Percentiles rank a stretch among this genome's conserved stretches.
phyloP scores from a whole-genome alignment of 2,888 invertebrate species.

The Pegoplata infirma region DNA sequence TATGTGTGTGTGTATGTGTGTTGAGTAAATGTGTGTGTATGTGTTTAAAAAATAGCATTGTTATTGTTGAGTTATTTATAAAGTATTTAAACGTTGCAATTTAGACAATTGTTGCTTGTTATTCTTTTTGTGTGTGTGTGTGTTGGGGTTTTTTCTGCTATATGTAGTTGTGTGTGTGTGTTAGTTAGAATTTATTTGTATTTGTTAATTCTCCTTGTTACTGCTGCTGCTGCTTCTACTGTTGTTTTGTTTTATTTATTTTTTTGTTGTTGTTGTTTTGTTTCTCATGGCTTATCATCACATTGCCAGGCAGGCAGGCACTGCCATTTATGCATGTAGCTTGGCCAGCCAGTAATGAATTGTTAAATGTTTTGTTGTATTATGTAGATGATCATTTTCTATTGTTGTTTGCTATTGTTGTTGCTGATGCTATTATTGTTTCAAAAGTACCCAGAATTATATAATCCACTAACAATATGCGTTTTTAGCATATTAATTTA shows the following conservation, averaged over 20 bases:
- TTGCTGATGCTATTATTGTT: conserved; percentile 22
- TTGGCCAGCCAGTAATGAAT: conserved; percentile 1
- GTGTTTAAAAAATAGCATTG: not conserved
- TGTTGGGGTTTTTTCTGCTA: not conserved
- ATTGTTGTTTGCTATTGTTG: not conserved
- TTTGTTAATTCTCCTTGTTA: conserved; percentile 14
- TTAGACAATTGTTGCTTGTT: conserved; percentile 63
- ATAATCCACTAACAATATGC: conserved; percentile 54
- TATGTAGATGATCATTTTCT: conserved; percentile 1
- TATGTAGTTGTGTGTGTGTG: not conserved
- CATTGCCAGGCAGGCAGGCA: conserved; percentile 25
- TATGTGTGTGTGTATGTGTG: not conserved
- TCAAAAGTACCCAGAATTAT: conserved; percentile 45
- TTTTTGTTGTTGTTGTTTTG: too few relatives aligned
- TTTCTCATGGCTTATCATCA: conserved; percentile 41
- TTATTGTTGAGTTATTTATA: conserved; percentile 65
- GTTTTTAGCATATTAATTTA: conserved; percentile 56
- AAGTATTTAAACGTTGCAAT: conserved; percentile 71
- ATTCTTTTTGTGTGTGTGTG: conserved; percentile 13
- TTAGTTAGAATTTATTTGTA: conserved; percentile 1
- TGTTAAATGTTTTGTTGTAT: not conserved
- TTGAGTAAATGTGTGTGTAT: too few relatives aligned
- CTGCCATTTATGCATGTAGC: not conserved
- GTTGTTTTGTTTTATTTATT: too few relatives aligned
- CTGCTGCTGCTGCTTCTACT: too few relatives aligned